Evolutionary conservation across 2,113 vertebrate genomes (phyloP), one percentile per base, ranked within the genome.

Genomic region (Galbula dea): DNA sequence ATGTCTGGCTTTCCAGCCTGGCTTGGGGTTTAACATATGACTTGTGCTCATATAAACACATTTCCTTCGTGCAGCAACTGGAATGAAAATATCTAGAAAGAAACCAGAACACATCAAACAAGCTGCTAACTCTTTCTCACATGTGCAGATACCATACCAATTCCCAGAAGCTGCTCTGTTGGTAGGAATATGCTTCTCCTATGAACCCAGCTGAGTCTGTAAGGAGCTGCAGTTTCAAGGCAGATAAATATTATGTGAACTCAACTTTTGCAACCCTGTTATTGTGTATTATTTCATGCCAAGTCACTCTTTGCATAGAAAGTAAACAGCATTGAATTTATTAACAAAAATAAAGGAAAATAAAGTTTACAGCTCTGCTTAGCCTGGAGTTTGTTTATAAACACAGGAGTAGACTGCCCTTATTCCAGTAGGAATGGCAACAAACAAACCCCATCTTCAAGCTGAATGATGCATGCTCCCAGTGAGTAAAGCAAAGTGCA

Each of bases 111-210:
- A 30, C 86, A 69, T 36, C 69, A 93, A 95, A 34, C 45, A 72
- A 89, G 86, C 86, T 80, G 88, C 83, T 73, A 88, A 96, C 83
- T 84, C 83, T 93, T 94, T 96, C 89, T 95, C 96, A 96, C 76
- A 83, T 62, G 91, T 83, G 89, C 83, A 89, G 62, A 92, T 46
- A 65, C 23, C 52, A 88, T 95, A 93, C 94, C 96, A 94, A 11
- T 27, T 86, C 92, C 93, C 95, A 97, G 93, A 80, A 97, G 93
- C 95, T 83, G 95, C 96, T 97, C 92, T 82, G 71, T 66, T n/a
- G 61, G 69, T 39, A 27, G 12, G 29, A 79, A 26, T 27, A 19
- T 1, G 3, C 7, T 37, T 91, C 76, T 72, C 41, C 63, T 57
- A 49, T 2, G 5, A 86, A 76, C 19, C 24, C 72, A 54, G 3